These are phyloP conservation scores for Caiman crocodilus DNA, from an alignment of 2,797 vertebrate genomes.

Conservation along the genomic window DNA sequence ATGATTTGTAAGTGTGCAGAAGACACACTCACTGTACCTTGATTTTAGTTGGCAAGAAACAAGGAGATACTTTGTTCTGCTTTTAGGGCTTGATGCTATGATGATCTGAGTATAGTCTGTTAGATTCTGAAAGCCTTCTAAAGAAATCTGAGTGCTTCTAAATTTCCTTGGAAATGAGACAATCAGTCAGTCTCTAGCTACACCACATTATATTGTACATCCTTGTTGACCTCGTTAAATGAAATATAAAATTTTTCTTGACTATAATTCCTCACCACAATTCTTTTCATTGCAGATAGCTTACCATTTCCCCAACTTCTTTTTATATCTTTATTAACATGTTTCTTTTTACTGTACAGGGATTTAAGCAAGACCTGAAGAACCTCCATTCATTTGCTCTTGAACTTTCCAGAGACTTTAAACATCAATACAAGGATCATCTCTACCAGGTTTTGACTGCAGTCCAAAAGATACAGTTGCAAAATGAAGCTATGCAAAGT, in stretches of 20 bases:
- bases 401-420: conserved; percentile 79
- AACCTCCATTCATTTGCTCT: conserved; percentile 79
- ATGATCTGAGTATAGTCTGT: fast-evolving
- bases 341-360: conserved; percentile 72
- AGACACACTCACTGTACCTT: background rate
- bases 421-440: conserved; percentile 77
- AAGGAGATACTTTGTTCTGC: background rate
- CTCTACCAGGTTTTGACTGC: conserved; percentile 73
- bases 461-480: conserved; percentile 58
- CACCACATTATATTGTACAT: background rate
- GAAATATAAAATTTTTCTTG: background rate
- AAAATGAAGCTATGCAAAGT: conserved; percentile 78
- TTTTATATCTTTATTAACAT: background rate
- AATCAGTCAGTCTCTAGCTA: background rate
- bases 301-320: background rate
- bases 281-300: background rate
- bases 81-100: background rate
- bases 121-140: background rate
- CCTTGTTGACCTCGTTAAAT: background rate
- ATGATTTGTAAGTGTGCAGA: background rate
- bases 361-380: conserved; percentile 82
- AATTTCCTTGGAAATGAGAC: background rate
- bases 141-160: background rate
- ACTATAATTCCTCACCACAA: background rate
- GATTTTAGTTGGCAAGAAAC: background rate